These are phyloP conservation scores for Hartigia nigra DNA, from an alignment of 2,888 invertebrate species.

Conservation along the genomic window DNA sequence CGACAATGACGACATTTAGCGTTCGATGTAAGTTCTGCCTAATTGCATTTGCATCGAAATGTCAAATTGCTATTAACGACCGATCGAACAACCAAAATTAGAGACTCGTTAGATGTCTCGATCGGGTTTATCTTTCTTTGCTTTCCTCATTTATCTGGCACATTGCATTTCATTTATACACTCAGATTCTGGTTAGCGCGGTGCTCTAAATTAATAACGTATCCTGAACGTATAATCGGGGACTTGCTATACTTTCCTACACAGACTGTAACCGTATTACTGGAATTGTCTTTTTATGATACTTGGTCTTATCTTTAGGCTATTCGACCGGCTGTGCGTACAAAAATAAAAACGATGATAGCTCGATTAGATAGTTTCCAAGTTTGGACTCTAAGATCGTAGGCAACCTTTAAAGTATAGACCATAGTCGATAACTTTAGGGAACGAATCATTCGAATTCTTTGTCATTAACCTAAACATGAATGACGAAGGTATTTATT, in stretches of 20 bases:
- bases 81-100: background rate
- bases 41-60: background rate
- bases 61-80: background rate
- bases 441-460: background rate
- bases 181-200: background rate
- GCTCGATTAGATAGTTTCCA: background rate
- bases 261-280: background rate
- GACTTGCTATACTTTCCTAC: background rate
- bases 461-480: background rate
- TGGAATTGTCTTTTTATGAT: background rate
- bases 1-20: slow-evolving; percentile 49
- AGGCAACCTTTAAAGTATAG: background rate
- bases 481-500: background rate
- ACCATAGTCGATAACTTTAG: background rate
- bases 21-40: background rate
- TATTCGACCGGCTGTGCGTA: background rate
- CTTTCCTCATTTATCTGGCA: background rate
- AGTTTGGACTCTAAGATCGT: background rate
- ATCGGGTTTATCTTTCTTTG: background rate
- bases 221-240: background rate
- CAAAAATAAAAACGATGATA: background rate
- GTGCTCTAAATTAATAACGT: background rate
- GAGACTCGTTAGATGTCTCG: background rate
- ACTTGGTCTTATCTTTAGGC: background rate
- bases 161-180: background rate